Evolutionary conservation across 2,113 vertebrate species (phyloP).

Genomic region (Pteronura brasiliensis): DNA sequence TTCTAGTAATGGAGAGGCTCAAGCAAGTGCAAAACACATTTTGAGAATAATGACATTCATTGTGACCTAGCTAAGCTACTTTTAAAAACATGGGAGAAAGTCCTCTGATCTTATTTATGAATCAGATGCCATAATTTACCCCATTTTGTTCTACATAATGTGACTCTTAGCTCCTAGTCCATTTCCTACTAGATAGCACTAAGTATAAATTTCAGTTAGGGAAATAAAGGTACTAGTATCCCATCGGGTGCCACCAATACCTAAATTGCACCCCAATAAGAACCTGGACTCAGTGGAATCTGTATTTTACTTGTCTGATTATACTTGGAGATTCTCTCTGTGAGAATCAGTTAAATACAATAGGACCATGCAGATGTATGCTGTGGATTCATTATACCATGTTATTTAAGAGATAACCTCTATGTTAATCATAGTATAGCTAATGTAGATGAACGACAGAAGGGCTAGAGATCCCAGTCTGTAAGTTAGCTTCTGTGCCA

Average conservation of each 20-base stretch:
- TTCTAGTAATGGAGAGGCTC: background rate
- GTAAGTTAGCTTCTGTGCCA: background rate
- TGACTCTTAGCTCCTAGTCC: background rate
- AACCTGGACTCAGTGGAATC: background rate
- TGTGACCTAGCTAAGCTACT: background rate
- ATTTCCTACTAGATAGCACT: background rate
- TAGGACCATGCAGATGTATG: background rate
- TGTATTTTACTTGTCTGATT: background rate
- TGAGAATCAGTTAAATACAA: background rate
- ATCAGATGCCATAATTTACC: background rate
- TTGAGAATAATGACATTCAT: background rate
- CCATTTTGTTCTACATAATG: background rate
- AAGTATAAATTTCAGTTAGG: background rate
- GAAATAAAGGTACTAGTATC: background rate
- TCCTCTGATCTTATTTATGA: background rate
- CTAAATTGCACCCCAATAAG: background rate
- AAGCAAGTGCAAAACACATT: background rate
- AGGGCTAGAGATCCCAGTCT: background rate
- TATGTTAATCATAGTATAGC: background rate
- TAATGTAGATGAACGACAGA: background rate
- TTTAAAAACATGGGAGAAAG: background rate
- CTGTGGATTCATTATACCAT: background rate
- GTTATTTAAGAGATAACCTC: background rate
- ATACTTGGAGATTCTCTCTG: background rate
- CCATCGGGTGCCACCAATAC: background rate